A percentile compares a stretch with the other conserved stretches of the same genome.
Evolutionary conservation across 2,113 vertebrate genomes (phyloP).

Genomic region (Felis catus): DNA sequence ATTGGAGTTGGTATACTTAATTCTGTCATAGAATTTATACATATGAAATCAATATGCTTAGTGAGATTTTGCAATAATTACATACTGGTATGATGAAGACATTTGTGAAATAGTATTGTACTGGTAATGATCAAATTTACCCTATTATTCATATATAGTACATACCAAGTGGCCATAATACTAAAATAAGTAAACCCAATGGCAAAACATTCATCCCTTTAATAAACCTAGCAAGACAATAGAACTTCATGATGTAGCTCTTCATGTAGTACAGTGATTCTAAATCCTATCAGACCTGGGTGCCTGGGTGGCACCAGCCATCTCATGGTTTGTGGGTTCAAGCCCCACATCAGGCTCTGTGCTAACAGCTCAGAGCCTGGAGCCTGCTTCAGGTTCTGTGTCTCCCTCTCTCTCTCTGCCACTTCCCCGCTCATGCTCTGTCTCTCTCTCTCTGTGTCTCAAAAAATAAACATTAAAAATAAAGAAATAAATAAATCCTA

Average conservation of each 20-base stretch:
- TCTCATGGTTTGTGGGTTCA: too few species aligned
- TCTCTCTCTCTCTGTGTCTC: too few species aligned
- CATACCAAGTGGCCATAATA: background rate
- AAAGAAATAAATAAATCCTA: background rate
- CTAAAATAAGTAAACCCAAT: background rate
- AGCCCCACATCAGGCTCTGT: too few species aligned
- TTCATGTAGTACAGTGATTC: background rate
- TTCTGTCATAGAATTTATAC: background rate
- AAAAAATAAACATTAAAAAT: too few species aligned
- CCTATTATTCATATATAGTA: background rate
- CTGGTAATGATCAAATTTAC: conserved; percentile 4
- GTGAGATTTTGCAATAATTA: background rate
- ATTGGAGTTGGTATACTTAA: background rate
- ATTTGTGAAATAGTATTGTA: background rate
- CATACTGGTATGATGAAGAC: background rate
- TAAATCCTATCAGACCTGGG: background rate
- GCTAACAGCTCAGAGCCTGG: too few species aligned
- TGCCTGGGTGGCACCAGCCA: too few species aligned
- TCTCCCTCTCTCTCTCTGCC: too few species aligned
- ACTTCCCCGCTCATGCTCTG: too few species aligned
- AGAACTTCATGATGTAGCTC: background rate
- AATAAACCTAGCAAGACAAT: background rate
- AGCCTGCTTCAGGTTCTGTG: too few species aligned
- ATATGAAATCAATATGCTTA: background rate
- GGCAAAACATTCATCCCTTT: background rate